A percentile compares a stretch with the other conserved stretches of the same genome.
Evolutionary conservation across 2,113 vertebrate genomes (phyloP).

Genomic region (Stegastes partitus): DNA sequence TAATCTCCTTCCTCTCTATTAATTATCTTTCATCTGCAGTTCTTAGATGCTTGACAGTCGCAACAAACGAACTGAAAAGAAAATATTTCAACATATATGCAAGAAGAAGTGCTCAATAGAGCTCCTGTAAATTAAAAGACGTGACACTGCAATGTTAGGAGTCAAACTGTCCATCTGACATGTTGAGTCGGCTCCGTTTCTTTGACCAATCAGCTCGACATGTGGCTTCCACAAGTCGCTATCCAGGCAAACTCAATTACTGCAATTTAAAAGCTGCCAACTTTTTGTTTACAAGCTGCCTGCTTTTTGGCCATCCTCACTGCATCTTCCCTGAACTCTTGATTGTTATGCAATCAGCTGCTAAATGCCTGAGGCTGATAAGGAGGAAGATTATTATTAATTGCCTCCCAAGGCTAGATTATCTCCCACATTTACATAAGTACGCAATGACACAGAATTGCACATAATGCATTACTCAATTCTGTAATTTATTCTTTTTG

Average conservation of each 20-base stretch:
- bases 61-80: neutral
- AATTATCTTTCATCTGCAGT: neutral
- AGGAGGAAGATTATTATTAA: neutral
- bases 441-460: neutral
- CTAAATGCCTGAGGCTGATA: conserved; percentile 11
- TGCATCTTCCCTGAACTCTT: neutral
- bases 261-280: neutral
- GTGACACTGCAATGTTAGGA: no score
- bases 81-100: no score
- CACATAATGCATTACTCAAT: neutral
- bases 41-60: neutral
- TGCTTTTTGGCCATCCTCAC: neutral
- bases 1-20: conserved; percentile 5
- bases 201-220: neutral
- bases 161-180: no score
- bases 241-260: neutral
- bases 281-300: conserved; percentile 14
- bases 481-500: neutral
- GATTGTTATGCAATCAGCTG: conserved; percentile 28
- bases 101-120: conserved; percentile 1
- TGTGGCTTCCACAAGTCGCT: neutral
- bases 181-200: neutral
- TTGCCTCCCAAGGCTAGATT: neutral
- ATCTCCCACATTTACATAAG: conserved; percentile 7
- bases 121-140: neutral